phyloP scores from a whole-genome alignment of 2,797 vertebrate species.

The Phalanger gymnotis region DNA sequence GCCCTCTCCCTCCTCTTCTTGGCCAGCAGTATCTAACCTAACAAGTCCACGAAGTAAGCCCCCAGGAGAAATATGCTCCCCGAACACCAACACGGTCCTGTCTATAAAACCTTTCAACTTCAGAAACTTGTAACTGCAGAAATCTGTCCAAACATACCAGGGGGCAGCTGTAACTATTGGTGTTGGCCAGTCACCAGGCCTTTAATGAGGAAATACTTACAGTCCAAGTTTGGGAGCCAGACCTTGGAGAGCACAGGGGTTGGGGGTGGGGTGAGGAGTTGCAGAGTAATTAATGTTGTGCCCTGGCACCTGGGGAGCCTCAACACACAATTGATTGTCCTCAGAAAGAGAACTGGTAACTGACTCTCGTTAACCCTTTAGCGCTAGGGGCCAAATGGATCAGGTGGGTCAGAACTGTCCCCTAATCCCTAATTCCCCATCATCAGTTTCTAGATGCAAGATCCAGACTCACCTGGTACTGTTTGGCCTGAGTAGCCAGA shows the following conservation, averaged over 20 bases:
- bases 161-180: slow-evolving; percentile 81
- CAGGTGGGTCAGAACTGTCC: slow-evolving; percentile 67
- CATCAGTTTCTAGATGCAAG: slow-evolving; percentile 74
- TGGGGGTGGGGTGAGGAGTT: slow-evolving; percentile 61
- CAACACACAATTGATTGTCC: slow-evolving; percentile 22
- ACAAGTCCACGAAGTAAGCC: slow-evolving; percentile 71
- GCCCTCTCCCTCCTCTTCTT: slow-evolving; percentile 68
- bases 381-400: slow-evolving; percentile 41
- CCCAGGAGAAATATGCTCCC: slow-evolving; percentile 67
- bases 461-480: slow-evolving; percentile 65
- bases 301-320: background rate
- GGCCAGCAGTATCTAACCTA: slow-evolving; percentile 40
- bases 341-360: slow-evolving; percentile 58
- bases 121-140: slow-evolving; percentile 80
- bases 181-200: slow-evolving; percentile 85
- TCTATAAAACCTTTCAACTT: slow-evolving; percentile 80
- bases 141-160: slow-evolving; percentile 81
- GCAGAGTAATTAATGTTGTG: slow-evolving; percentile 58
- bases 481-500: slow-evolving; percentile 74
- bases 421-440: background rate
- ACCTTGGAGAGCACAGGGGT: slow-evolving; percentile 68
- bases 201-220: slow-evolving; percentile 83
- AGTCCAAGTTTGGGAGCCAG: slow-evolving; percentile 69
- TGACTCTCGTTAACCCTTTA: slow-evolving; percentile 55
- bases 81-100: slow-evolving; percentile 67